Evolutionary conservation across 2,797 vertebrate species (phyloP).

Genomic region (Triplophysa yarkandensis): DNA sequence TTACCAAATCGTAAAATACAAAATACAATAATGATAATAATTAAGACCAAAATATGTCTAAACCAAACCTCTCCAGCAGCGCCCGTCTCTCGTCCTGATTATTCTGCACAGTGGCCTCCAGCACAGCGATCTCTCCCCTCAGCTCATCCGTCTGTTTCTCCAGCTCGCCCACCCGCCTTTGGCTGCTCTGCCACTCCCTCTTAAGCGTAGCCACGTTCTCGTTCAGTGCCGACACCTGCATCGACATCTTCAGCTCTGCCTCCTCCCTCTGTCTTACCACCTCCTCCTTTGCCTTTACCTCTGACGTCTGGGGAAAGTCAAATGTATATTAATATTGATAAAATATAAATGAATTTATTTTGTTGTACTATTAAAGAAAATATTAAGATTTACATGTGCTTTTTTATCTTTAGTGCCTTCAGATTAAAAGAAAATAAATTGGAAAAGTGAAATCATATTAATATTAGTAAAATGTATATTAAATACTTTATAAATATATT

Average conservation of each 20-base stretch:
- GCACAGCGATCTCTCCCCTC: conserved; percentile 92
- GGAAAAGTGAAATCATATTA: too few species aligned
- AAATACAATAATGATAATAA: not conserved
- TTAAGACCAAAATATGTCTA: not conserved
- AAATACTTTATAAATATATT: too few species aligned
- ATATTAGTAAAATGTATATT: too few species aligned
- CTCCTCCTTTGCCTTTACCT: conserved; percentile 84
- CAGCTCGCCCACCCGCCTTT: conserved; percentile 87
- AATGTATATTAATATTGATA: not conserved
- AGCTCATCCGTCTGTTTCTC: conserved; percentile 97
- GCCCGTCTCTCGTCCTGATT: conserved; percentile 96
- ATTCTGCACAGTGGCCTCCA: conserved; percentile 97
- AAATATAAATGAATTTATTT: too few species aligned
- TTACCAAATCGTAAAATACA: too few species aligned
- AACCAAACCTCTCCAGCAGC: conserved; percentile 85
- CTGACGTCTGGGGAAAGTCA: conserved; percentile 71
- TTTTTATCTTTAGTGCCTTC: too few species aligned
- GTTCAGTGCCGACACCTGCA: conserved; percentile 91
- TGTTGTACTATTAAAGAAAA: too few species aligned
- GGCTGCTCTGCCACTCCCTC: conserved; percentile 94
- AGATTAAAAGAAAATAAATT: too few species aligned
- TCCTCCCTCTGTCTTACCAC: conserved; percentile 85
- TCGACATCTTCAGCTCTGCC: conserved; percentile 79
- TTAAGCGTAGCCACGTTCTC: conserved; percentile 96
- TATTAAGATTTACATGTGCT: too few species aligned